These are phyloP conservation scores for Heliconius aoede DNA, from an alignment of 2,888 invertebrate genomes.

Conservation along the genomic window DNA sequence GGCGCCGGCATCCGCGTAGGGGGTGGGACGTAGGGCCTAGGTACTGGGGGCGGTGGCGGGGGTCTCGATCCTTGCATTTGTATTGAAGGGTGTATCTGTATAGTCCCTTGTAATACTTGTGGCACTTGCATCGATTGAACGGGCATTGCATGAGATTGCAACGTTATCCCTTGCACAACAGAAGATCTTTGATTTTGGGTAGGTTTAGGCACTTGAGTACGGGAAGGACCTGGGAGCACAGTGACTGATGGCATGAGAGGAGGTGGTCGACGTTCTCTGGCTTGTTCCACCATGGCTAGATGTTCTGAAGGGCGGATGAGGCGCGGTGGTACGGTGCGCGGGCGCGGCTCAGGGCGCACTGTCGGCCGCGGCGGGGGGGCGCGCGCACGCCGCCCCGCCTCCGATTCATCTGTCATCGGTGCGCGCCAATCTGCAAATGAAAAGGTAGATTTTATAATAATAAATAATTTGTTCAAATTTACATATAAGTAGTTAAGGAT, in stretches of 20 bases:
- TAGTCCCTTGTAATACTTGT: constrained; percentile 10
- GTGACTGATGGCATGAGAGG: constrained; percentile 51
- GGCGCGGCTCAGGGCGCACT: constrained; percentile 64
- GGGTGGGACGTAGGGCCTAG: constrained; percentile 71
- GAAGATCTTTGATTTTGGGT: not conserved
- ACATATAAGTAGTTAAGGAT: too few species aligned
- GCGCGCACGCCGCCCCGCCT: constrained; percentile 74
- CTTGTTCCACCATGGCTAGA: constrained; percentile 59
- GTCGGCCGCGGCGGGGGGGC: constrained; percentile 58
- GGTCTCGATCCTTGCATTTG: constrained; percentile 46
- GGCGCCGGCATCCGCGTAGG: constrained; percentile 74
- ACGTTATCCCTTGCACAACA: constrained; percentile 7
- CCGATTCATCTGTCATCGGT: constrained; percentile 79
- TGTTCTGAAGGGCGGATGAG: constrained; percentile 77
- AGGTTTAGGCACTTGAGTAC: constrained; percentile 27
- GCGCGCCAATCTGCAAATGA: constrained; percentile 79
- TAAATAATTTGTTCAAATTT: not conserved
- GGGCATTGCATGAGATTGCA: constrained; percentile 22
- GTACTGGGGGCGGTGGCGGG: constrained; percentile 51
- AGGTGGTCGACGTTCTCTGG: constrained; percentile 52
- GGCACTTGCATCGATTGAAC: constrained; percentile 23
- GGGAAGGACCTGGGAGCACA: constrained; percentile 41
- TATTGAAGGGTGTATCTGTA: constrained; percentile 30
- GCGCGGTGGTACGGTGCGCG: constrained; percentile 65
- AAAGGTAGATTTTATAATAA: constrained; percentile 6